A percentile compares a stretch with the other conserved stretches of the same genome.
These are phyloP conservation scores for Syndactyla subalaris DNA, from an alignment of 2,797 vertebrate species.

Conservation along the genomic window DNA sequence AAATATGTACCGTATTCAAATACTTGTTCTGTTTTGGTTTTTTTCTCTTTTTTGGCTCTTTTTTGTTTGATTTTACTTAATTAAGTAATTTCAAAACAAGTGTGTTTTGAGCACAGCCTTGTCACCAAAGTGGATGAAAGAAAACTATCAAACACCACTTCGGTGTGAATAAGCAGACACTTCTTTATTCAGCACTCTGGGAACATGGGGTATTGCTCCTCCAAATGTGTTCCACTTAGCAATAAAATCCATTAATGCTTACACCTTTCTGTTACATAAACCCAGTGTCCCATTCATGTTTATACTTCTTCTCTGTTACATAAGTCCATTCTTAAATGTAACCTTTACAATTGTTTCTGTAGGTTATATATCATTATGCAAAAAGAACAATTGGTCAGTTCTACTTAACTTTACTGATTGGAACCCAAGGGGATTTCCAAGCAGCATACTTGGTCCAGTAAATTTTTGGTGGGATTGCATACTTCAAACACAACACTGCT, in stretches of 20 bases:
- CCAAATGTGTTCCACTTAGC: neutral
- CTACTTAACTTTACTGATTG: neutral
- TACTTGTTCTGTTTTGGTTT: no score
- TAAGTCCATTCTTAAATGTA: neutral
- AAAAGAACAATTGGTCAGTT: rapidly evolving
- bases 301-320: neutral
- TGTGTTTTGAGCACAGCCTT: neutral
- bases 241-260: neutral
- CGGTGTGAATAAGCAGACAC: neutral
- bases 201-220: neutral
- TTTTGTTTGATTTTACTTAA: neutral
- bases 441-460: neutral
- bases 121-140: rapidly evolving
- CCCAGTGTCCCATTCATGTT: neutral
- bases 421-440: neutral
- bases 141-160: neutral
- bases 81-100: neutral
- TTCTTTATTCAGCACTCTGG: neutral
- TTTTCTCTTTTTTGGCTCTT: neutral
- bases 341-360: neutral
- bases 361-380: neutral
- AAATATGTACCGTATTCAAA: neutral
- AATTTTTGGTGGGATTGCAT: neutral
- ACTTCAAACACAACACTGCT: neutral
- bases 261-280: neutral